Conservation (phyloP, 2,113 vertebrate species). For the Varanus salvator region DNA sequence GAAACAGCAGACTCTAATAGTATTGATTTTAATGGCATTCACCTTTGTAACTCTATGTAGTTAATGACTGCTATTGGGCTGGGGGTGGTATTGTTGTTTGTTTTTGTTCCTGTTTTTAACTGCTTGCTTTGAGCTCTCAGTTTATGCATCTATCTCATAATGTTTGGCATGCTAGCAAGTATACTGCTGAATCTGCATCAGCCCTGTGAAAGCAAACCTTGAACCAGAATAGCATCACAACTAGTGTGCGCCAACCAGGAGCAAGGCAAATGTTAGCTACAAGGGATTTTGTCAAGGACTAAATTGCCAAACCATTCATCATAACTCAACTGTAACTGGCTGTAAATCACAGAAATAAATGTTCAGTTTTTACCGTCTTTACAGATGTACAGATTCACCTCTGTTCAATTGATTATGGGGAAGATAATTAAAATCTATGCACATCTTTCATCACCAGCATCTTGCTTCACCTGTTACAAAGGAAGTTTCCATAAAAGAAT, state of each 20-base stretch:
- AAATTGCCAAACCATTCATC: slow-evolving; percentile 20
- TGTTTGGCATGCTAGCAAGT: slow-evolving; percentile 41
- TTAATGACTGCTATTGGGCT: slow-evolving; percentile 28
- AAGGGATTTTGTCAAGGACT: neutral
- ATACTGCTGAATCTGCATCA: slow-evolving; percentile 27
- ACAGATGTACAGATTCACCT: neutral
- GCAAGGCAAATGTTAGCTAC: slow-evolving; percentile 24
- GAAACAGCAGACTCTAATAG: slow-evolving; percentile 26
- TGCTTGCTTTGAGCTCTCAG: slow-evolving; percentile 22
- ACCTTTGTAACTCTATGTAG: slow-evolving; percentile 26
- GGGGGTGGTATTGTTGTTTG: too few species aligned
- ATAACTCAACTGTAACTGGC: neutral
- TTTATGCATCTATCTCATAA: slow-evolving; percentile 28
- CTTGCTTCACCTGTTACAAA: neutral
- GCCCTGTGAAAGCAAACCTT: slow-evolving; percentile 18
- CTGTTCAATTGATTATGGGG: neutral
- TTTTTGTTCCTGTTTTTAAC: slow-evolving; percentile 21
- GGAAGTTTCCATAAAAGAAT: neutral
- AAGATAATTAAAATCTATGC: slow-evolving; percentile 1
- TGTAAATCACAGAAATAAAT: neutral
- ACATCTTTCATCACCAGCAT: neutral
- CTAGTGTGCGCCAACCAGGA: neutral
- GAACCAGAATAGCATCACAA: slow-evolving; percentile 27
- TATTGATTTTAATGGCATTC: slow-evolving; percentile 39
- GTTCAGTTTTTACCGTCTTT: slow-evolving; percentile 8